Evolutionary conservation across 2,113 vertebrate genomes (phyloP), one percentile per base, ranked within the genome.

Genomic region (Progne subis): DNA sequence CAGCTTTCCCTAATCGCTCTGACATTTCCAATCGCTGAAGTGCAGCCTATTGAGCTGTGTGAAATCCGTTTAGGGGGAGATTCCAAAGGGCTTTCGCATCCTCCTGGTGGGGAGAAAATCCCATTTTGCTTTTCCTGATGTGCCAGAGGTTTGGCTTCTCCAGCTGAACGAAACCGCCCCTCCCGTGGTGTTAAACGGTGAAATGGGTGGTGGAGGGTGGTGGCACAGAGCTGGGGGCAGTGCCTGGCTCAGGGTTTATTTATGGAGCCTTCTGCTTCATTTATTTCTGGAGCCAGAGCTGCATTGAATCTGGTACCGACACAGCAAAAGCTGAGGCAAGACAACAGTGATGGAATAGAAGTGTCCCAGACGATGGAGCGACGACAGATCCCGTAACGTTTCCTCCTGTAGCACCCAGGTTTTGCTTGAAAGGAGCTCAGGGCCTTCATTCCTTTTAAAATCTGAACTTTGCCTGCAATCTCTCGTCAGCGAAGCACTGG

Each of bases 21-120:
- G 87, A 92, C 87, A 93, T 90, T 95, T 92, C 79, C 91, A 71
- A 8, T 88, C 82, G 60, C 49, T 57, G 1, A 49, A 80, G 76
- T n/a, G 47, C 57, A 65, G 60, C 84, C 86, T 82, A 43, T 24
- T 59, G 79, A 90, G 87, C 67, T 49, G 72, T 3, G 14, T 17
- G 60, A 93, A 94, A 88, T 56, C 86, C 14, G 0, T 87, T 85
- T 87, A 57, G 39, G 23, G 1, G 82, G 72, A 46, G 53, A 88
- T 34, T 37, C 9, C 2, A 18, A 47, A 14, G 8, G 52, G 26
- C 25, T 85, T 92, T 15, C 52, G 32, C 70, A 39, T 87, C 86
- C 49, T 69, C 64, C 56, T 20, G 29, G 41, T 18, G 16, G 81
- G 75, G 53, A 29, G 74, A 84, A 92, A 92, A 56, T 41, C 41